Evolutionary conservation across 2,888 invertebrate genomes (phyloP), one percentile per base, ranked within the genome.

Genomic region (Netelia virgata): DNA sequence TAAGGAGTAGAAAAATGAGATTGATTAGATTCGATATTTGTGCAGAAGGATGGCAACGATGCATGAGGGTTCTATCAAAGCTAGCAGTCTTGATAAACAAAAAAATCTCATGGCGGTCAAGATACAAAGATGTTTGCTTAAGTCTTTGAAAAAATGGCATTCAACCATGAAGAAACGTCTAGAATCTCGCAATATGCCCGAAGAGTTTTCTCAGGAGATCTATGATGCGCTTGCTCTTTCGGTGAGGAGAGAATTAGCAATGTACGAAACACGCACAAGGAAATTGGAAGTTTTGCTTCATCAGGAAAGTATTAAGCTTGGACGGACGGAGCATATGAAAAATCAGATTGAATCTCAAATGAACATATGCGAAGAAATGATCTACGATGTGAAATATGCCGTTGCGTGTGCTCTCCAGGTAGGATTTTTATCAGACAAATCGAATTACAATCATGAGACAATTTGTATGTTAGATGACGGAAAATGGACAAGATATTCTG

Each of bases 351-450:
- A 82, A 18, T 61, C 75, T 2, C 86, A 87, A 75, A 64, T 89
- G 28, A 86, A 87, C 61, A 87, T 87, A 57, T 77, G 85, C 53
- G 66, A 83, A 1, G 82, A 90, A 0, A 86, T 80, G 36, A 63
- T 91, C 18, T 88, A 88, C 57, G 90, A 90, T 36, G 11, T 91
- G 1, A 92, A 90, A 86, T 89, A 88, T 73, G 83, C 79, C 9
- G 85, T 90, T 70, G 84, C 86, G 2, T 89, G 89, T 72, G 88
- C 88, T n/a, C 79, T 91, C 11, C 66, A 87, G 87, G 91, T 92
- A 88, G 74, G 41, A 16, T 57, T 57, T 47, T 43, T 9, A 41
- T 18, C 41, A 55, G 18, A 3, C n/a, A 10, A 18, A 28, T 6
- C 14, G 59, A 68, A 63, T 14, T 50, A 50, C 5, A 82, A 61